Conservation (phyloP, 1,140 invertebrate genomes). For the Cyclargus thomasi region DNA sequence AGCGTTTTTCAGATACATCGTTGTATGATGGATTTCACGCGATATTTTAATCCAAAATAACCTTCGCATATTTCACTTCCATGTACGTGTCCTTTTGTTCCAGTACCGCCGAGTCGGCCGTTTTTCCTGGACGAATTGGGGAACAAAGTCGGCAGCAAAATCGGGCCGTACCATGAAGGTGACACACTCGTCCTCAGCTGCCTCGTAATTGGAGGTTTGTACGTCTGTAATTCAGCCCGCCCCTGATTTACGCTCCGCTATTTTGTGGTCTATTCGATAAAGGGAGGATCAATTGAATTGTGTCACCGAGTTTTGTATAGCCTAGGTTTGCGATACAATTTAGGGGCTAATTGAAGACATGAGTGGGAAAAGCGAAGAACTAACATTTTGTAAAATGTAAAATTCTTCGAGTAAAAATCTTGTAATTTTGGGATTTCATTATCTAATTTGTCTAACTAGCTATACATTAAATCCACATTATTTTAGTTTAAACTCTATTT, state of each 20-base stretch:
- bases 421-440: no score
- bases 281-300: no score
- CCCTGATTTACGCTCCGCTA: not conserved
- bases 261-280: not conserved
- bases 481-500: no score
- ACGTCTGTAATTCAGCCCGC: not conserved
- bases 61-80: not conserved
- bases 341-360: no score
- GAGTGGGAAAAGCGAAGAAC: no score
- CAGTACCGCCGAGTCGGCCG: constrained; percentile 68
- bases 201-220: constrained; percentile 87
- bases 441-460: no score
- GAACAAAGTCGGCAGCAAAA: constrained; percentile 61
- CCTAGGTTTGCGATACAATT: no score
- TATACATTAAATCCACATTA: no score
- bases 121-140: constrained; percentile 71
- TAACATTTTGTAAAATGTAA: no score
- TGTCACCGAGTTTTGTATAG: no score
- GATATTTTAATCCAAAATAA: not conserved
- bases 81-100: constrained; percentile 13
- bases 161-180: constrained; percentile 88
- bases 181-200: constrained; percentile 87
- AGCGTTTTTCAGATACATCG: not conserved
- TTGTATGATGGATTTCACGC: not conserved
- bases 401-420: no score